Evolutionary conservation across 1,140 invertebrate genomes (phyloP), one percentile per base, ranked within the genome.

Genomic region (Caerostris darwini): DNA sequence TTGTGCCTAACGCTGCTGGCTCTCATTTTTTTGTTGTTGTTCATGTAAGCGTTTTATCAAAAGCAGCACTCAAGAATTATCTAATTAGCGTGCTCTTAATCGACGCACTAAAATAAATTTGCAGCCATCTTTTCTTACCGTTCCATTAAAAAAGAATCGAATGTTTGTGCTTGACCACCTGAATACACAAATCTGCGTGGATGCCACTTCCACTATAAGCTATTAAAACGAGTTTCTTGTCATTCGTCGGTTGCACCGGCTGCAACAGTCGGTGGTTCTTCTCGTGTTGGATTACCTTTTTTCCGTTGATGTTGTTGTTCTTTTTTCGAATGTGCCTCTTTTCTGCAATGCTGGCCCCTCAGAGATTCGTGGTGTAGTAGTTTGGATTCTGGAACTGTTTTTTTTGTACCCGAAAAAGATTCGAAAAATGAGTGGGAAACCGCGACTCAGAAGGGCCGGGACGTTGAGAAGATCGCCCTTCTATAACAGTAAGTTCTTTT

Each of bases 401-500:
- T 12, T 64, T 64, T 64, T 8, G 17, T 14, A 64, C 12, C 17
- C 12, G 61, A 5, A 34, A 12, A 12, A 77, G 3, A 12, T 85
- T 57, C 14, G 4, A 58, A 90, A 90, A 17, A 90, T 90, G 88
- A 90, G 54, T 17, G 88, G 88, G 5, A 90, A 67, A 77, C 88
- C 90, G 17, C 81, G 90, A 19, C 81, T 94, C 5, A 71, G 94
- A n/a, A 71, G 94, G n/a, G 77, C 92, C n/a, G 94, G 94, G 57
- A 94, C 94, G 5, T 69, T 94, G 7, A 71, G 92, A n/a, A 77
- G 94, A 61, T 94, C 94, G 6, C 77, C 69, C 57, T 94, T 94
- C 57, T 94, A 94, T 67, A 94, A 94, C 81, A 90, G 94, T 94
- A 91, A 94, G 94, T 94, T 50, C 12, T 8, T 90, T 56, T 71